Conservation (phyloP, 1,140 invertebrate genomes). For the Leptinotarsa defecta region DNA sequence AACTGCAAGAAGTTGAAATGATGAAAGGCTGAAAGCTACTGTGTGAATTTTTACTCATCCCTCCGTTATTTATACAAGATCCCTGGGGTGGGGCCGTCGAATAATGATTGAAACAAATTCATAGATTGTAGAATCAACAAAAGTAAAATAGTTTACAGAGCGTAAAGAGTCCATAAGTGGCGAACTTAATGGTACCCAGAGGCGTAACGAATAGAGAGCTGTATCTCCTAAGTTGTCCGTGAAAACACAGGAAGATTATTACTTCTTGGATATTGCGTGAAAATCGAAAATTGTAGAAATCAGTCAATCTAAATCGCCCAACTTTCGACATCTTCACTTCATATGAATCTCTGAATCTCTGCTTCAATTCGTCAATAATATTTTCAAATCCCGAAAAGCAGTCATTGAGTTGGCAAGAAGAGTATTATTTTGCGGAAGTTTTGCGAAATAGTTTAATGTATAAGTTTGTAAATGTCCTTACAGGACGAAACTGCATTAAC, state of each 20-base stretch:
- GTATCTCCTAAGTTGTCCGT: background rate
- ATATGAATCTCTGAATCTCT: no score
- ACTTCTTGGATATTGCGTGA: no score
- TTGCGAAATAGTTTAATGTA: no score
- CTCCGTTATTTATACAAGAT: background rate
- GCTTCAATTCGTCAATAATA: no score
- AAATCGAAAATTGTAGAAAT: no score
- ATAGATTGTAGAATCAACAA: constrained; percentile 1
- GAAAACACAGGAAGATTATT: background rate
- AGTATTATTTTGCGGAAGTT: no score
- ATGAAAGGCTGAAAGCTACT: background rate
- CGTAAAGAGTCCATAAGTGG: constrained; percentile 1
- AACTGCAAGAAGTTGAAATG: background rate
- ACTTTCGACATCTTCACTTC: no score
- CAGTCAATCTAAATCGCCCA: no score
- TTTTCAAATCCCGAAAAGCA: no score
- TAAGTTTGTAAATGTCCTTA: no score
- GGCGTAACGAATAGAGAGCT: background rate
- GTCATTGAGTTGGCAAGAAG: no score
- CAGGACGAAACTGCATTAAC: no score
- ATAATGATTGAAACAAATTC: background rate
- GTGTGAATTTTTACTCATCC: background rate
- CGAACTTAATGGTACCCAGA: background rate
- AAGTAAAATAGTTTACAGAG: background rate
- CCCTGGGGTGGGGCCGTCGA: background rate